Conservation (phyloP, 1,140 invertebrate genomes). For the Lamellibrachia luymesi region DNA sequence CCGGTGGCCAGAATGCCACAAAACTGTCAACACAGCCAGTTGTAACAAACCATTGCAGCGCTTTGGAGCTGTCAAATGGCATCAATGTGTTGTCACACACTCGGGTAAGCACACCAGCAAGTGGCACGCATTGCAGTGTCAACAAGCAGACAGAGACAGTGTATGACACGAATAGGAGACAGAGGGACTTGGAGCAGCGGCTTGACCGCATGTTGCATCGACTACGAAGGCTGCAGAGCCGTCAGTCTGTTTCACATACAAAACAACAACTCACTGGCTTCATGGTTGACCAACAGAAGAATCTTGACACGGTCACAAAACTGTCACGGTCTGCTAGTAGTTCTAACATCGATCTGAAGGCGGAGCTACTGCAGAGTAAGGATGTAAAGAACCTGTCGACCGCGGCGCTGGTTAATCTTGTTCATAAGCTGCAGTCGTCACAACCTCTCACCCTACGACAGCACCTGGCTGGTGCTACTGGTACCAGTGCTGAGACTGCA, state of each 20-base stretch:
- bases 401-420: constrained; percentile 61
- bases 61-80: not conserved
- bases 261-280: constrained; percentile 73
- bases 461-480: constrained; percentile 25
- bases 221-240: constrained; percentile 72
- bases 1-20: not conserved
- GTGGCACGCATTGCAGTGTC: constrained; percentile 4
- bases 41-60: not conserved
- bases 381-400: constrained; percentile 60
- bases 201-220: constrained; percentile 71
- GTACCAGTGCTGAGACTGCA: constrained; percentile 24
- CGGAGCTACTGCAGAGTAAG: constrained; percentile 55
- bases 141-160: constrained; percentile 14
- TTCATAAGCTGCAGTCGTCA: constrained; percentile 58
- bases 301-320: constrained; percentile 37
- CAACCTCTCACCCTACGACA: constrained; percentile 25
- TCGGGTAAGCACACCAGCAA: not conserved
- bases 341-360: constrained; percentile 39
- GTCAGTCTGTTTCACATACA: constrained; percentile 71
- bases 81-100: not conserved
- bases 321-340: not conserved
- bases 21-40: not conserved
- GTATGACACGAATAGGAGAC: constrained; percentile 45
- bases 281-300: constrained; percentile 69
- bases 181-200: constrained; percentile 67